phyloP scores from a whole-genome alignment of 1,140 invertebrate species.

The Drosophila murphyi region DNA sequence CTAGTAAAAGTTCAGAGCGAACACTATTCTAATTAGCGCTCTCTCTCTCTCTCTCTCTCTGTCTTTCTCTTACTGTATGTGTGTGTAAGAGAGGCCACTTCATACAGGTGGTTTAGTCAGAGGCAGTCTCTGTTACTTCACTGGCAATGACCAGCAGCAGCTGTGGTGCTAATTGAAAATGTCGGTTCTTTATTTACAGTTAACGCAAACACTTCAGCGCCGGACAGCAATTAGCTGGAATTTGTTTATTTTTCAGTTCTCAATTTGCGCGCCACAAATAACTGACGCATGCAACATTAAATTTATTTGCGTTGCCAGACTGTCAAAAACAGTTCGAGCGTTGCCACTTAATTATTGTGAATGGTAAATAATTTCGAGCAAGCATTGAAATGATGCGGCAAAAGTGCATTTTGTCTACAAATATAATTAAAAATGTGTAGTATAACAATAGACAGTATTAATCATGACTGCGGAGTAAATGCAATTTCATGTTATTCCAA shows the following conservation, averaged over 20 bases:
- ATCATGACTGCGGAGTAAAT: no score
- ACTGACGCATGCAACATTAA: not conserved
- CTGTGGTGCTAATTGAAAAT: constrained; percentile 64
- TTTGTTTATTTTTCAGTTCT: constrained; percentile 24
- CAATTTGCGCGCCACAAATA: constrained; percentile 28
- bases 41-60: not conserved
- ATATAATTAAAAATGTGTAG: no score
- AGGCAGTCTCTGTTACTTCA: constrained; percentile 14
- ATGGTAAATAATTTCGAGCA: no score
- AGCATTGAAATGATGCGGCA: no score
- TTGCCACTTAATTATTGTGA: not conserved
- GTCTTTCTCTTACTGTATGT: not conserved
- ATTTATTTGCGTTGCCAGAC: not conserved
- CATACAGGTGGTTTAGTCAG: constrained; percentile 56
- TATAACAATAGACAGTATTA: no score
- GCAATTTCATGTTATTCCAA: no score
- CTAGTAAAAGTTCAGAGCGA: constrained; percentile 51
- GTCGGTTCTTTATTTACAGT: constrained; percentile 59
- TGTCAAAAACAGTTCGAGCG: not conserved
- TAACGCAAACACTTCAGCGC: constrained; percentile 28
- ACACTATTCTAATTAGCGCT: constrained; percentile 2
- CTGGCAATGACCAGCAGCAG: constrained; percentile 13
- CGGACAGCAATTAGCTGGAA: constrained; percentile 29
- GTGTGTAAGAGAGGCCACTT: constrained; percentile 9
- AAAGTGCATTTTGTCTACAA: not conserved